These are phyloP conservation scores for Phrynosoma platyrhinos DNA, from an alignment of 2,113 vertebrate species.

Conservation along the genomic window DNA sequence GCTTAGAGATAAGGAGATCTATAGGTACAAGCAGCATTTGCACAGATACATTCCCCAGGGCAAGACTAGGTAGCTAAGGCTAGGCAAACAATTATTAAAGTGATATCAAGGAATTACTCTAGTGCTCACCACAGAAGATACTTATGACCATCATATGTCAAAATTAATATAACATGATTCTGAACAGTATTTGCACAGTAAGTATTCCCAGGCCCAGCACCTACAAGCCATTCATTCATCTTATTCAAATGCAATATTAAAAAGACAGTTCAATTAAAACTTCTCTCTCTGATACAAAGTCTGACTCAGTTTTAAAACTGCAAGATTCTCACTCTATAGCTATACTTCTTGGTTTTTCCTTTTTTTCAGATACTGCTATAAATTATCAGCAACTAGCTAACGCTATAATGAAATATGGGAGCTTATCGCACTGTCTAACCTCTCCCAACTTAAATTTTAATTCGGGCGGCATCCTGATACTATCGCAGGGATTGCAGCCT, in stretches of 20 bases:
- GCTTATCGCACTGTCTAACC: too few relatives aligned
- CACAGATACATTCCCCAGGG: too few relatives aligned
- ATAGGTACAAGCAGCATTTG: background rate
- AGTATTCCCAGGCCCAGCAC: background rate
- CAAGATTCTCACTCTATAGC: background rate
- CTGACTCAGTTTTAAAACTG: background rate
- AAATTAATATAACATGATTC: background rate
- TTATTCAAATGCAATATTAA: background rate
- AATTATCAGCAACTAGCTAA: background rate
- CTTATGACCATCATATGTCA: background rate
- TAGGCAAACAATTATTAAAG: accelerated
- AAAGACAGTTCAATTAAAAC: background rate
- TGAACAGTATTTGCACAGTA: background rate
- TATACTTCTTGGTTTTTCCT: background rate
- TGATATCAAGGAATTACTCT: background rate
- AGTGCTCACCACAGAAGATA: background rate
- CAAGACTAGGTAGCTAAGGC: accelerated
- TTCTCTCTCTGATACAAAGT: background rate
- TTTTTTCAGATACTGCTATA: too few relatives aligned
- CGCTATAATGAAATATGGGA: background rate
- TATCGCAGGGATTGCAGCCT: too few relatives aligned
- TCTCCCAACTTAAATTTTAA: too few relatives aligned
- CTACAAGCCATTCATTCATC: background rate
- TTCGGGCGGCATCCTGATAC: too few relatives aligned
- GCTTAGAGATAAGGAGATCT: accelerated